Conservation (phyloP, 2,797 vertebrate species). For the Trachops cirrhosus region DNA sequence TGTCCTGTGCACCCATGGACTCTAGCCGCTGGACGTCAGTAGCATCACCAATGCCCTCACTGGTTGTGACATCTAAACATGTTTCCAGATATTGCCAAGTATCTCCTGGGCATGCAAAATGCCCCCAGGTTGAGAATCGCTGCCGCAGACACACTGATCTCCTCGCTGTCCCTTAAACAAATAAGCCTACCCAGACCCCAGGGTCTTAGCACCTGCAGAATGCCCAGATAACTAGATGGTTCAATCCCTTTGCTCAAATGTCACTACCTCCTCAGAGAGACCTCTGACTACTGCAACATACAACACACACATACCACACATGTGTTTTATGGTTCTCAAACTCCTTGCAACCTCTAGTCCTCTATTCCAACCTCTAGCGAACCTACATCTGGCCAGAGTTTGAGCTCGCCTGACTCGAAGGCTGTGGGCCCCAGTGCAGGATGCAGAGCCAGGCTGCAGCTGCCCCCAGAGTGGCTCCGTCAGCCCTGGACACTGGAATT, state of each 20-base stretch:
- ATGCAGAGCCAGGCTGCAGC: neutral
- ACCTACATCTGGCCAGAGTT: neutral
- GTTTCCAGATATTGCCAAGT: neutral
- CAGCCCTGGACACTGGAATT: neutral
- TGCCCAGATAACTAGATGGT: neutral
- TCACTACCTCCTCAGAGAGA: neutral
- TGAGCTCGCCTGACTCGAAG: neutral
- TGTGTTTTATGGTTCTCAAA: neutral
- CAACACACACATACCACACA: neutral
- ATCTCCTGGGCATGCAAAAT: neutral
- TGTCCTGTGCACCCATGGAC: neutral
- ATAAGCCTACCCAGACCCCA: neutral
- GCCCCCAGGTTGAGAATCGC: neutral
- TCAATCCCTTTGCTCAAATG: neutral
- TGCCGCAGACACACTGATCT: neutral
- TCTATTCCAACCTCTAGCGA: neutral
- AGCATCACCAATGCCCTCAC: neutral
- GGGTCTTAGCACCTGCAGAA: neutral
- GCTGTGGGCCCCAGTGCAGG: neutral
- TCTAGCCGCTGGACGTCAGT: neutral
- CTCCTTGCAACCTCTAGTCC: neutral
- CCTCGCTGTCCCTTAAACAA: neutral
- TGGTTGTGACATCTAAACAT: neutral
- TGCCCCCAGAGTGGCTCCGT: neutral
- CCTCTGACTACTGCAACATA: neutral